Conservation (phyloP, 2,888 invertebrate genomes). For the Osmoderma eremita region DNA sequence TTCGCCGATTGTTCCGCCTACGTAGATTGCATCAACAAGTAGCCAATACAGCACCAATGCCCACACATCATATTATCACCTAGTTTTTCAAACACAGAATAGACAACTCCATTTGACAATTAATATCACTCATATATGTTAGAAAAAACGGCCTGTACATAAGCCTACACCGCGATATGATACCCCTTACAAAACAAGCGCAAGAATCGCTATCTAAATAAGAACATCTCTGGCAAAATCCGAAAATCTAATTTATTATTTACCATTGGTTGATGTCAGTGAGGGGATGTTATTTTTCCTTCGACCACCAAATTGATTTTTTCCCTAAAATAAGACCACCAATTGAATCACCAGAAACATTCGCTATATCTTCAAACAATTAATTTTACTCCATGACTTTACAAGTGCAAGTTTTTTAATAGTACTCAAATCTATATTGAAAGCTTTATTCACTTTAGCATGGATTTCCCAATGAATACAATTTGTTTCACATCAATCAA, state of each 20-base stretch:
- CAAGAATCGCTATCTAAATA: background rate
- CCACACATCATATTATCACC: slow-evolving; percentile 55
- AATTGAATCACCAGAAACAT: no score
- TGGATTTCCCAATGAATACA: no score
- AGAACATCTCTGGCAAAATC: background rate
- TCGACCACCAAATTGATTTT: slow-evolving; percentile 10
- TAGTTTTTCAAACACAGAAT: slow-evolving; percentile 47
- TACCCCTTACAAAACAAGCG: background rate
- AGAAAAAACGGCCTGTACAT: slow-evolving; percentile 19
- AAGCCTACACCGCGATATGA: background rate
- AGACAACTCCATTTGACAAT: slow-evolving; percentile 36
- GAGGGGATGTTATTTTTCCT: slow-evolving; percentile 9
- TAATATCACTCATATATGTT: slow-evolving; percentile 21
- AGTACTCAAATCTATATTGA: no score
- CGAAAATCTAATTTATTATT: slow-evolving; percentile 18
- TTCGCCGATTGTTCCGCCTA: slow-evolving; percentile 60
- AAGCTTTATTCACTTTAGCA: no score
- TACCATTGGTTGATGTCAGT: background rate
- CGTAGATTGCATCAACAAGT: slow-evolving; percentile 63
- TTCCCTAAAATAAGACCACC: no score
- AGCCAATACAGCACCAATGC: slow-evolving; percentile 62
- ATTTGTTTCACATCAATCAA: no score
- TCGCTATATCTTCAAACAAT: no score
- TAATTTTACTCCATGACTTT: no score
- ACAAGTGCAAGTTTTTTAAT: no score